Conservation (phyloP, 1,140 invertebrate species). For the Epicauta chinensis region DNA sequence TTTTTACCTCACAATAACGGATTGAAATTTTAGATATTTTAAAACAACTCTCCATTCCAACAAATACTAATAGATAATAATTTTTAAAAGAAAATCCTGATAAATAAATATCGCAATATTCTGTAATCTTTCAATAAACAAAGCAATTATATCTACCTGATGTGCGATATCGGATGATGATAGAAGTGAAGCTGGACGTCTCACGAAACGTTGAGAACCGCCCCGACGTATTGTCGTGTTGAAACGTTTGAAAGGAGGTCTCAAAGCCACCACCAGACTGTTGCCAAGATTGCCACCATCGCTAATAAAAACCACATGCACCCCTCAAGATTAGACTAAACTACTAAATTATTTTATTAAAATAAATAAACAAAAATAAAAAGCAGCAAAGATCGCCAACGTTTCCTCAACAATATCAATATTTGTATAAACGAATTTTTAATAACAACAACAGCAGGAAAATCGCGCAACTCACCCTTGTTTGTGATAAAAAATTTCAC, state of each 20-base stretch:
- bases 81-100: too few species aligned
- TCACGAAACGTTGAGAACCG: slow-evolving; percentile 21
- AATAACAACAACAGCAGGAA: too few species aligned
- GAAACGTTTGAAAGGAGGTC: slow-evolving; percentile 38
- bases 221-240: slow-evolving; percentile 36
- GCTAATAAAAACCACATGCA: slow-evolving; percentile 24
- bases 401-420: too few species aligned
- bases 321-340: not conserved
- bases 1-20: not conserved
- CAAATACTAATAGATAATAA: too few species aligned
- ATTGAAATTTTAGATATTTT: not conserved
- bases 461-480: slow-evolving; percentile 15
- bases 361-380: too few species aligned
- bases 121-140: not conserved
- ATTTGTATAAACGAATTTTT: too few species aligned
- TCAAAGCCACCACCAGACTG: slow-evolving; percentile 37
- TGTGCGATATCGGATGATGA: slow-evolving; percentile 23
- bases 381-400: too few species aligned
- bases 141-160: slow-evolving; percentile 17
- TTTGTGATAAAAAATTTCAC: slow-evolving; percentile 13
- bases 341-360: not conserved
- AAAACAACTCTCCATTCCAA: not conserved
- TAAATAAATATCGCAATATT: too few species aligned
- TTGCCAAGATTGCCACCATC: slow-evolving; percentile 34
- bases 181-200: slow-evolving; percentile 35